These are phyloP conservation scores for Seladonia tumulorum DNA, from an alignment of 2,888 invertebrate species.

Conservation along the genomic window DNA sequence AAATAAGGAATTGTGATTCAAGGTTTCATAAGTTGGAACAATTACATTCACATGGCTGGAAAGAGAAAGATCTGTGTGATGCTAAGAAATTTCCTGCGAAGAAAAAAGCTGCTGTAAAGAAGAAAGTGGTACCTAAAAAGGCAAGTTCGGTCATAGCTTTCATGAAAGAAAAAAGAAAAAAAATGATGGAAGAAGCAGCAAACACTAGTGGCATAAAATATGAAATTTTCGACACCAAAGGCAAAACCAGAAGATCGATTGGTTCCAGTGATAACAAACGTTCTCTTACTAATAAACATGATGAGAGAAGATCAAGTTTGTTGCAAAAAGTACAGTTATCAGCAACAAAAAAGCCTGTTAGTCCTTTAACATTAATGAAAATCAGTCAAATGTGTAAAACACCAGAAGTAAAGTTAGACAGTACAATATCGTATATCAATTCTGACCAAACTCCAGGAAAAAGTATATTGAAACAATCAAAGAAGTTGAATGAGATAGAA, in stretches of 20 bases:
- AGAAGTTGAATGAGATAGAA: conserved; percentile 45
- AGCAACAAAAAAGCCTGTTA: conserved; percentile 55
- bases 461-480: conserved; percentile 77
- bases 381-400: conserved; percentile 76
- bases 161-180: conserved; percentile 73
- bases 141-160: conserved; percentile 72
- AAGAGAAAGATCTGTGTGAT: conserved; percentile 83
- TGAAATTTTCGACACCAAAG: neutral
- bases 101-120: conserved; percentile 47
- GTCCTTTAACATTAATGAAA: conserved; percentile 75
- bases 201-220: neutral
- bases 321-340: conserved; percentile 63
- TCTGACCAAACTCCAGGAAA: conserved; percentile 79
- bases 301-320: conserved; percentile 51
- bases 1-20: conserved; percentile 84
- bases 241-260: conserved; percentile 26
- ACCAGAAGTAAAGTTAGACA: conserved; percentile 74
- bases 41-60: conserved; percentile 81
- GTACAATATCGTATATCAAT: conserved; percentile 77
- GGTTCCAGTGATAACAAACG: neutral
- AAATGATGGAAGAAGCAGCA: conserved; percentile 39
- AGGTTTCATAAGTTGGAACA: conserved; percentile 76
- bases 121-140: conserved; percentile 44
- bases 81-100: conserved; percentile 44
- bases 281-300: conserved; percentile 22